phyloP scores from a whole-genome alignment of 1,140 invertebrate species.

The Berghia stephanieae region DNA sequence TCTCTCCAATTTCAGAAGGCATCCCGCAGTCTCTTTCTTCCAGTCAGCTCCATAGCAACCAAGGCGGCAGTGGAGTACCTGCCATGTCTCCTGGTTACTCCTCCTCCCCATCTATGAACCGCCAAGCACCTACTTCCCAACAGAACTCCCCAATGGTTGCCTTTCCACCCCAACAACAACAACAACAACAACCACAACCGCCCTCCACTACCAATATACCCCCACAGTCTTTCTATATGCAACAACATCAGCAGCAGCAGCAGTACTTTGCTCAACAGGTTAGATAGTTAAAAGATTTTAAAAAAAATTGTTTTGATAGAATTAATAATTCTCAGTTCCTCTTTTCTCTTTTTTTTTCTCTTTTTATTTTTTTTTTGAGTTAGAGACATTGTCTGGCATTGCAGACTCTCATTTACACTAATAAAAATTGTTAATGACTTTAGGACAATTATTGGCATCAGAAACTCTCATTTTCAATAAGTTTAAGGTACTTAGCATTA shows the following conservation, averaged over 20 bases:
- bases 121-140: conserved; percentile 29
- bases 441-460: too few relatives aligned
- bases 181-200: conserved; percentile 41
- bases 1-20: conserved; percentile 14
- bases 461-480: too few relatives aligned
- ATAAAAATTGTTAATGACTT: too few relatives aligned
- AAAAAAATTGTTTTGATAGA: too few relatives aligned
- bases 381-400: neutral
- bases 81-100: too few relatives aligned
- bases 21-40: conserved; percentile 34
- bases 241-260: conserved; percentile 44
- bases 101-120: too few relatives aligned
- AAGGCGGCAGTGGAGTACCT: conserved; percentile 25
- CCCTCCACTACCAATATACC: conserved; percentile 35
- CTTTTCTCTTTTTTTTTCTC: neutral
- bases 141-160: conserved; percentile 33
- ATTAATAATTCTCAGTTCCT: too few relatives aligned
- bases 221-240: conserved; percentile 34
- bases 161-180: conserved; percentile 21
- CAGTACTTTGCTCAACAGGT: conserved; percentile 36
- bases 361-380: neutral
- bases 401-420: too few relatives aligned
- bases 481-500: too few relatives aligned
- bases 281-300: too few relatives aligned
- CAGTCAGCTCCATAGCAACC: conserved; percentile 39